A percentile compares a stretch with the other conserved stretches of the same genome.
phyloP scores from a whole-genome alignment of 2,888 invertebrate species.

The Pinctada fucata region DNA sequence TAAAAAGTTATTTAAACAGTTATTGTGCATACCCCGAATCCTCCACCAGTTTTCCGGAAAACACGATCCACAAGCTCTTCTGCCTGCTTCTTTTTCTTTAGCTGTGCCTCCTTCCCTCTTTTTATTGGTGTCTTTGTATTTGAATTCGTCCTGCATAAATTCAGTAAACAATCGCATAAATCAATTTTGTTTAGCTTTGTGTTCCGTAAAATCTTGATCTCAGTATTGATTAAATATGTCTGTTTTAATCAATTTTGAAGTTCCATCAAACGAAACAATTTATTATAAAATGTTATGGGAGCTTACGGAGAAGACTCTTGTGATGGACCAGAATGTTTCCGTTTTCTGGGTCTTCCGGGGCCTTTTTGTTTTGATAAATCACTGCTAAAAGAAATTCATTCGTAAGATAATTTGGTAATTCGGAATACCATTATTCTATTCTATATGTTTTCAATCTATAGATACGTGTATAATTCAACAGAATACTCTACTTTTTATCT shows the following conservation, averaged over 20 bases:
- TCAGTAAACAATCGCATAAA: not conserved
- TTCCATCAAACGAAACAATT: too few species aligned
- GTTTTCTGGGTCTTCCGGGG: conserved; percentile 64
- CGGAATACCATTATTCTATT: not conserved
- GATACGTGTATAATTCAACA: too few species aligned
- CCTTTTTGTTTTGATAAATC: conserved; percentile 50
- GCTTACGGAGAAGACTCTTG: conserved; percentile 13
- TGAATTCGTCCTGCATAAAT: conserved; percentile 6
- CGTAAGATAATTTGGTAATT: not conserved
- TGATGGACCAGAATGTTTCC: conserved; percentile 36
- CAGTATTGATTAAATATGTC: too few species aligned
- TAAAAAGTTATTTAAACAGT: too few species aligned
- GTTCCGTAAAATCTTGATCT: too few species aligned
- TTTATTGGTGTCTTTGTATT: not conserved
- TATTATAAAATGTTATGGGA: too few species aligned
- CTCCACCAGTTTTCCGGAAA: conserved; percentile 63
- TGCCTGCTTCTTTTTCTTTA: conserved; percentile 65
- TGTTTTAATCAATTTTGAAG: too few species aligned
- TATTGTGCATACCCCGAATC: conserved; percentile 52
- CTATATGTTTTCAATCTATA: too few species aligned
- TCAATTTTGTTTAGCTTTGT: too few species aligned
- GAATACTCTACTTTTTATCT: too few species aligned
- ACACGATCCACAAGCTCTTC: conserved; percentile 69
- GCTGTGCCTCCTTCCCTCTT: conserved; percentile 25
- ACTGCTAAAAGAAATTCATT: conserved; percentile 17